Conservation (phyloP, 2,888 invertebrate species). For the Drosophila incognita region DNA sequence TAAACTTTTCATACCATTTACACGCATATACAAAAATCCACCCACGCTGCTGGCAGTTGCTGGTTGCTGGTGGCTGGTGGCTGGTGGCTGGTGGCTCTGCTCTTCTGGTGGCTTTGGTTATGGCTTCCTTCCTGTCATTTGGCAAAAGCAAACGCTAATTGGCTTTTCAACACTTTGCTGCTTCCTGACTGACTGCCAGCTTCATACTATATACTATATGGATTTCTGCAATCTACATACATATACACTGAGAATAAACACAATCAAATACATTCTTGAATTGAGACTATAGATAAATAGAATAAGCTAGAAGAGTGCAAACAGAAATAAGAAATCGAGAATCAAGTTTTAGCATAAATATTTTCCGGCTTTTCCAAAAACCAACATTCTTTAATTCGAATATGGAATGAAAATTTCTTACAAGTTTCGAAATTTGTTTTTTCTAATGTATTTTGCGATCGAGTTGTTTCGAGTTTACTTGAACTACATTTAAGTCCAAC, state of each 20-base stretch:
- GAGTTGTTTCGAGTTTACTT: not conserved
- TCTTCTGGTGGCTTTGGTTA: conserved; percentile 52
- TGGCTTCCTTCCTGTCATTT: conserved; percentile 77
- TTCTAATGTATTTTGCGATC: not conserved
- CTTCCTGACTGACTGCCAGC: conserved; percentile 59
- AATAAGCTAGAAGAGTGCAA: not conserved
- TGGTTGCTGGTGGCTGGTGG: not conserved
- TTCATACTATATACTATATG: conserved; percentile 6
- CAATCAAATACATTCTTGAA: not conserved
- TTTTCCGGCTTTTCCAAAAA: not conserved
- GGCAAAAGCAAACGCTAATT: conserved; percentile 67
- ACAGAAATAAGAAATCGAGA: not conserved
- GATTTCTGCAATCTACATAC: conserved; percentile 8
- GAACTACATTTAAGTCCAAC: not conserved
- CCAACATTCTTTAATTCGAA: not conserved
- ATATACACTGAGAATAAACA: not conserved
- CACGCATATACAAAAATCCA: conserved; percentile 36
- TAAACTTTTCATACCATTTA: conserved; percentile 62
- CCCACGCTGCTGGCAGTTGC: conserved; percentile 16
- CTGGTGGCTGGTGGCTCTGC: not conserved
- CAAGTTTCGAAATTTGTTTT: not conserved
- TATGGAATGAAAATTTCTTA: not conserved
- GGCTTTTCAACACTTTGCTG: conserved; percentile 76
- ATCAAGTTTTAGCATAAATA: not conserved
- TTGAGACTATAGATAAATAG: not conserved